These are phyloP conservation scores for Neoitamus cyanurus DNA, from an alignment of 2,888 invertebrate species.

Conservation along the genomic window DNA sequence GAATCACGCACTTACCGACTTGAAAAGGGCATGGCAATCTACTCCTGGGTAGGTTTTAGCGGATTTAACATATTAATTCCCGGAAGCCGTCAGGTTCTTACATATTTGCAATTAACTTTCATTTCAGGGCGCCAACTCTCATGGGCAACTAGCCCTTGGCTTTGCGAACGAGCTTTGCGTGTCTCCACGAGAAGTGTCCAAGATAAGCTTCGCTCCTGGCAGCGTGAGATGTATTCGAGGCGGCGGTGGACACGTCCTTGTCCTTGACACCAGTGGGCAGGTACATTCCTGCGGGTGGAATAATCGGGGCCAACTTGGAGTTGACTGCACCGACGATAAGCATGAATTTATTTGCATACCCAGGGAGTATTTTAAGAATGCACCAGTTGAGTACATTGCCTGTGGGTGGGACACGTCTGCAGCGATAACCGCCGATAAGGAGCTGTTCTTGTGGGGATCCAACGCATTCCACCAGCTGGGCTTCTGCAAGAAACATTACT, in stretches of 20 bases:
- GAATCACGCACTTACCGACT: neutral
- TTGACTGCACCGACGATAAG: conserved; percentile 59
- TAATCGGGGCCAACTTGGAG: conserved; percentile 77
- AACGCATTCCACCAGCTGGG: conserved; percentile 83
- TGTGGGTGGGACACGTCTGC: conserved; percentile 88
- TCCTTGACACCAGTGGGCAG: conserved; percentile 75
- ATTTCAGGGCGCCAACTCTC: conserved; percentile 83
- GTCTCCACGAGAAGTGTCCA: conserved; percentile 67
- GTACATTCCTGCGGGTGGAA: conserved; percentile 85
- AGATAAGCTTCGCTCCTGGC: conserved; percentile 61
- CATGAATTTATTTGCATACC: conserved; percentile 67
- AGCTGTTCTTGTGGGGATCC: conserved; percentile 85
- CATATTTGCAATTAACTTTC: neutral
- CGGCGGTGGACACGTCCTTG: conserved; percentile 81
- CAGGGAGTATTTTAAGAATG: conserved; percentile 70
- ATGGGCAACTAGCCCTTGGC: conserved; percentile 82
- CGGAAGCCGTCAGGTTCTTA: too few species aligned
- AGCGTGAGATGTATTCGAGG: conserved; percentile 75
- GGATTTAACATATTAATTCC: neutral
- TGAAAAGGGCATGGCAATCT: conserved; percentile 59
- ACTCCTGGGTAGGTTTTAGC: conserved; percentile 64
- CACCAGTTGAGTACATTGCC: conserved; percentile 74
- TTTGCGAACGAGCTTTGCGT: conserved; percentile 75
- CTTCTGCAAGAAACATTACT: conserved; percentile 67
- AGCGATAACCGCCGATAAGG: conserved; percentile 76